phyloP scores from a whole-genome alignment of 1,140 invertebrate species.

The Melitaea cinxia region DNA sequence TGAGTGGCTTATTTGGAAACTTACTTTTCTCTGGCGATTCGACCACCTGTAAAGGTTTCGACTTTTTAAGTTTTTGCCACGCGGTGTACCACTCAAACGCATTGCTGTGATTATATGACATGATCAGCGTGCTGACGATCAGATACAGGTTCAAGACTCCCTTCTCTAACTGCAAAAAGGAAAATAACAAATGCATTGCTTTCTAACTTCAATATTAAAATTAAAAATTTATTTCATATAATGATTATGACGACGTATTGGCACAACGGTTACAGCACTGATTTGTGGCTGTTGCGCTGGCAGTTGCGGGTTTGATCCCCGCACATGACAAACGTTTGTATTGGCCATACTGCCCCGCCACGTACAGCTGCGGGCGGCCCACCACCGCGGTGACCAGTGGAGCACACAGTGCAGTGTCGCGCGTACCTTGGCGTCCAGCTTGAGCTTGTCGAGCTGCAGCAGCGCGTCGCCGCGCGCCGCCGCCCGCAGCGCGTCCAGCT shows the following conservation, averaged over 20 bases:
- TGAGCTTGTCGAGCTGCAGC: constrained; percentile 85
- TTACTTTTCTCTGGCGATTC: constrained; percentile 7
- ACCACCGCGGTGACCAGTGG: too few relatives aligned
- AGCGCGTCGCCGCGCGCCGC: constrained; percentile 84
- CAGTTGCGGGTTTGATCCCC: too few relatives aligned
- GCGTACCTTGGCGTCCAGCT: constrained; percentile 87
- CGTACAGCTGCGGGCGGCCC: constrained; percentile 82
- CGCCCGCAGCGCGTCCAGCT: constrained; percentile 85
- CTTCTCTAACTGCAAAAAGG: constrained; percentile 84
- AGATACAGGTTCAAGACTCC: constrained; percentile 85
- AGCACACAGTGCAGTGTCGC: background rate
- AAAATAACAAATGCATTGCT: background rate
- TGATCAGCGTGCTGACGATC: constrained; percentile 85
- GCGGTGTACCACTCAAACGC: constrained; percentile 81
- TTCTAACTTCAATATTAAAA: too few relatives aligned
- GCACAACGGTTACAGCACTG: too few relatives aligned
- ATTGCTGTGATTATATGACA: constrained; percentile 87
- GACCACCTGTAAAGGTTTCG: constrained; percentile 44
- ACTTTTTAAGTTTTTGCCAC: constrained; percentile 42
- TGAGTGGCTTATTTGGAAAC: too few relatives aligned
- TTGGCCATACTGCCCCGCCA: constrained; percentile 85
- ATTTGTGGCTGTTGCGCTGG: too few relatives aligned
- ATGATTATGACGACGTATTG: too few relatives aligned
- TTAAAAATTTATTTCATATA: too few relatives aligned
- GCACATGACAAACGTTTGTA: too few relatives aligned